Evolutionary conservation across 2,888 invertebrate species (phyloP), one percentile per base, ranked within the genome.

Genomic region (Chloroclysta siterata): DNA sequence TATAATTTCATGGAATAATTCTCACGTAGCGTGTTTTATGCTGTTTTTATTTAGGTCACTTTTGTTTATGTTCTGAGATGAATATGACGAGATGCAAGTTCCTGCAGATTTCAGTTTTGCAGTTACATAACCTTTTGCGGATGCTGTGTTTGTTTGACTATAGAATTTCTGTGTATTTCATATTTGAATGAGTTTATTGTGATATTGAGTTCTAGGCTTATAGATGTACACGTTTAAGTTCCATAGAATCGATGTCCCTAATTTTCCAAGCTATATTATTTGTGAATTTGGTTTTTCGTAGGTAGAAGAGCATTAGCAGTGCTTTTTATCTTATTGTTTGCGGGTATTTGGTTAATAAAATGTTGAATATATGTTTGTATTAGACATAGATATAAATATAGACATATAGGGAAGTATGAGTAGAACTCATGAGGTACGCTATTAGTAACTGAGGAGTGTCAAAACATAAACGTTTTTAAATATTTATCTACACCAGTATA

Each of bases 181-280:
- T 80, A 81, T 76, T 79, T 79, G 81, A 78, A 83, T 89, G 86
- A 33, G 6, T 8, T 80, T 81, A 88, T 86, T 90, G 90, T 89
- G 89, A 89, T 90, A 90, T 86, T 86, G 82, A 85, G 81, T 85
- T 81, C 81, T 88, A 88, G 84, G 82, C 77, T 72, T 72, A 76
- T 81, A 83, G 79, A 53, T 53, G 53, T 33, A 53, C 13, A 50
- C 68, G 69, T 7, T 80, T 2, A 22, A 22, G 22, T 22, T 2
- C 22, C 22, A 22, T n/a, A 79, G 75, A 70, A 78, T 83, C 73
- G 73, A 76, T 80, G 76, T 82, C 70, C 77, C 78, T 80, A 80
- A 69, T 71, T 78, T 61, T 76, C 63, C n/a, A n/a, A n/a, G n/a
- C n/a, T n/a, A n/a, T n/a, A 66, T 33, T 33, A 33, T 33, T 33